phyloP scores from a whole-genome alignment of 1,140 invertebrate species.

The Leptinotarsa lineolata region DNA sequence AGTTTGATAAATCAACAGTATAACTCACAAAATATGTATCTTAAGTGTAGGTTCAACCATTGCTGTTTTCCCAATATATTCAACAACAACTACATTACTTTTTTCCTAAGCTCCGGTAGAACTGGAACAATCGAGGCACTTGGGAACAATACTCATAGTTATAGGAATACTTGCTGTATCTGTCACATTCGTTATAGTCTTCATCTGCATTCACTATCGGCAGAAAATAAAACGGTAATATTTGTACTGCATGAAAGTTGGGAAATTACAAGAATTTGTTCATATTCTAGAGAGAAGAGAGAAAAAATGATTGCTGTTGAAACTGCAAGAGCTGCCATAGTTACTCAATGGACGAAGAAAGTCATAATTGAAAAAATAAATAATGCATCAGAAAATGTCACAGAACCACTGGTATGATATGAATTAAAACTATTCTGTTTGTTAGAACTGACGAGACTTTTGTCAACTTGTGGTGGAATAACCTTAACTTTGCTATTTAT shows the following conservation, averaged over 20 bases:
- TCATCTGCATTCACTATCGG: slow-evolving; percentile 38
- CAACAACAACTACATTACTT: not conserved
- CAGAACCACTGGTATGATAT: slow-evolving; percentile 67
- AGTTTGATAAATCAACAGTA: too few species aligned
- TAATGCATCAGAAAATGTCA: slow-evolving; percentile 61
- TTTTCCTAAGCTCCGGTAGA: not conserved
- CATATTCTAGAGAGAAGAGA: slow-evolving; percentile 64
- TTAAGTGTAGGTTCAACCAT: too few species aligned
- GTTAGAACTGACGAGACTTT: too few species aligned
- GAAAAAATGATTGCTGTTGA: slow-evolving; percentile 79
- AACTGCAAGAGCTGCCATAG: slow-evolving; percentile 72
- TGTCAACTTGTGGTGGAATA: too few species aligned
- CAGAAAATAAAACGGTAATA: slow-evolving; percentile 42
- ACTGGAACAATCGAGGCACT: slow-evolving; percentile 25
- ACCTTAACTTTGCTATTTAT: too few species aligned
- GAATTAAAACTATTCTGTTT: too few species aligned
- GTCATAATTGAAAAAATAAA: slow-evolving; percentile 81
- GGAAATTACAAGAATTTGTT: not conserved
- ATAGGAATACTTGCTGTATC: slow-evolving; percentile 25
- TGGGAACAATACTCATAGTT: slow-evolving; percentile 24
- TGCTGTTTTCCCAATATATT: not conserved
- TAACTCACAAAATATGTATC: too few species aligned
- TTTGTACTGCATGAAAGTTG: not conserved
- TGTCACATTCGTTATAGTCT: slow-evolving; percentile 34
- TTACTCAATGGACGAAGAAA: slow-evolving; percentile 87